Evolutionary conservation across 2,113 vertebrate genomes (phyloP).

Genomic region (Indri indri): DNA sequence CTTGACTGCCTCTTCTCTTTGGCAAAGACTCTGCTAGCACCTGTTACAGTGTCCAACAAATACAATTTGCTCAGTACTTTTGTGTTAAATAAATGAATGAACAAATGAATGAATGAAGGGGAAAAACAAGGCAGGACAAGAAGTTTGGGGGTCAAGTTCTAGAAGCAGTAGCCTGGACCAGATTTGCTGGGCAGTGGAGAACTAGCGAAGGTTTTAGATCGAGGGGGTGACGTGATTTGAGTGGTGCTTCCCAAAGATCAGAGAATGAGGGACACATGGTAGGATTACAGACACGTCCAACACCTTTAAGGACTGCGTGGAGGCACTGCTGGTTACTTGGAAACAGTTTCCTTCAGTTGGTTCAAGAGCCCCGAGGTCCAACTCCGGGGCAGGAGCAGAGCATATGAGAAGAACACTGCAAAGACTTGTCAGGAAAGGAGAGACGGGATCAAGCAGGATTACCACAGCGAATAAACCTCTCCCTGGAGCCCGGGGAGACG

Average conservation of each 20-base stretch:
- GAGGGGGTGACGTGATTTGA: fast-evolving
- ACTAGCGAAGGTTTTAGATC: background rate
- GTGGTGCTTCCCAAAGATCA: background rate
- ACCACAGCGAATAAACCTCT: conserved; percentile 64
- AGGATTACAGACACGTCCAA: background rate
- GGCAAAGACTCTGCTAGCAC: too few relatives aligned
- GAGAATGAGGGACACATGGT: fast-evolving
- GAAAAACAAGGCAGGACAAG: background rate
- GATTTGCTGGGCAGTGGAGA: background rate
- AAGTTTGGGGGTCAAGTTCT: background rate
- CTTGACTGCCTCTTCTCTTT: background rate
- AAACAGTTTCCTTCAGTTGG: conserved; percentile 8
- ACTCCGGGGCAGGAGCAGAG: background rate
- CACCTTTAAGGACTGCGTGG: fast-evolving
- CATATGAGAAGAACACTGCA: conserved; percentile 44
- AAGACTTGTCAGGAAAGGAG: conserved; percentile 66
- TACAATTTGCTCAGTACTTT: fast-evolving
- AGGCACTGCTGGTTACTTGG: background rate
- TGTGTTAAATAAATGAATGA: background rate
- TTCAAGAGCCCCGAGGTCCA: conserved; percentile 12
- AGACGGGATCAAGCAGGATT: conserved; percentile 79
- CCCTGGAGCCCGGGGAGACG: conserved; percentile 78
- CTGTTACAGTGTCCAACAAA: fast-evolving
- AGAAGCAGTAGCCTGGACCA: background rate
- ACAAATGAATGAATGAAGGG: background rate